phyloP scores from a whole-genome alignment of 2,113 vertebrate species.

The Colistium nudipinnis region DNA sequence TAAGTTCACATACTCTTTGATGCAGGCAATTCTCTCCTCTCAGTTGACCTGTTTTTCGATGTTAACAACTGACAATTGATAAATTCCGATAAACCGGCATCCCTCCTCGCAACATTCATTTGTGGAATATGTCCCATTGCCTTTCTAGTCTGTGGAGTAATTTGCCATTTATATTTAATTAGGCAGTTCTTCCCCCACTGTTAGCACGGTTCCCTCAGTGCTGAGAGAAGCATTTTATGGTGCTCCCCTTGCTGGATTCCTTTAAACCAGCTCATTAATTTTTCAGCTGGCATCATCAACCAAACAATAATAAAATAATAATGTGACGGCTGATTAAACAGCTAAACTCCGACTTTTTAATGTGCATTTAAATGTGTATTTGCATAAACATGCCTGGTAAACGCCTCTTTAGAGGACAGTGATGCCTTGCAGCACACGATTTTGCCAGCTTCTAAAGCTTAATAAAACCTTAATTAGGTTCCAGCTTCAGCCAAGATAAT shows the following conservation, averaged over 20 bases:
- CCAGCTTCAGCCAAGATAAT: constrained; percentile 57
- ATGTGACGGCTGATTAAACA: constrained; percentile 83
- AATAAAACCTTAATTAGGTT: constrained; percentile 79
- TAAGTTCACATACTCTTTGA: constrained; percentile 6
- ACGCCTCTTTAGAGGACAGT: constrained; percentile 76
- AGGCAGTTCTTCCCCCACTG: constrained; percentile 68
- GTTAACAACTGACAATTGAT: constrained; percentile 58
- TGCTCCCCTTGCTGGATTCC: constrained; percentile 66
- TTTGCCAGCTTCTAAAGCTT: constrained; percentile 75
- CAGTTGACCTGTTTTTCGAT: constrained; percentile 21
- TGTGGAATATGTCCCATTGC: constrained; percentile 72
- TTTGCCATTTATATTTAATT: constrained; percentile 85
- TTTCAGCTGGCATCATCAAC: constrained; percentile 80
- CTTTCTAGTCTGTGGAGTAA: constrained; percentile 75
- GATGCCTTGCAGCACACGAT: constrained; percentile 73
- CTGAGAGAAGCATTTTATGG: constrained; percentile 78
- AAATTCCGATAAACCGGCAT: constrained; percentile 69
- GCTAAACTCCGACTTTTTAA: constrained; percentile 79
- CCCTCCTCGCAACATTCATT: constrained; percentile 70
- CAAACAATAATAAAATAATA: constrained; percentile 84
- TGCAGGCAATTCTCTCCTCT: constrained; percentile 5
- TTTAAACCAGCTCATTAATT: constrained; percentile 82
- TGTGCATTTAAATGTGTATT: constrained; percentile 81
- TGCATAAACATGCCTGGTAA: constrained; percentile 81
- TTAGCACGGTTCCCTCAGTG: constrained; percentile 69